Base-by-base conservation (phyloP, 2,113 vertebrate genomes). In the Pseudolaguvia tuberculata region DNA sequence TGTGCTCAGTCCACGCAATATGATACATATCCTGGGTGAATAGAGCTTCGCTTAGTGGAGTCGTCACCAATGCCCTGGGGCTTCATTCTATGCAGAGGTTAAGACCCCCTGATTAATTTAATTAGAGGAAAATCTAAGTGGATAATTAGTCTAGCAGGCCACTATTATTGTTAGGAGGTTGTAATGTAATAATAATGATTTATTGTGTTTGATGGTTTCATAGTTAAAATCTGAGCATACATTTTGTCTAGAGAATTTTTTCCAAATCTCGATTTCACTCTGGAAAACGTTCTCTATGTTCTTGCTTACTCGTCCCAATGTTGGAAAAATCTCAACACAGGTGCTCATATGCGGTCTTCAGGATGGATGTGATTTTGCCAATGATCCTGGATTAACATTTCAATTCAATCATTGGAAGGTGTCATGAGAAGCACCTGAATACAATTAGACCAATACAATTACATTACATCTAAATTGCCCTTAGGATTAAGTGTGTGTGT, bases 261-360 rank as follows among this genome's bases (percentile, higher is more conserved):
- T 20, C 12, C 39, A 25, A 15, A 5, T 29, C n/a, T 20, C 74
- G 52, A 5, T 55, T 39, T 77, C 70, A 45, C 58, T 66, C 78
- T 82, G 67, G 82, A 87, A 77, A 13, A 83, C 69, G 85, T 84
- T 83, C 76, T 87, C 78, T 42, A 67, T 71, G 52, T n/a, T 79
- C 56, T 65, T 61, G 68, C 56, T 42, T 51, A 52, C 3, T 73
- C 62, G 72, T 77, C 79, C 10, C 70, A 77, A 42, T 53, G 84
- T 70, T 74, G 78, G 72, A 65, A 80, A 70, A 75, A 77, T 62
- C 76, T 70, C 65, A 77, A 71, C 75, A 78, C 42, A 78, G 84
- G 84, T 87, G 84, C 85, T 86, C 67, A 82, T 75, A 67, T 77
- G 57, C 77, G 70, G 51, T 83, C 80, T 72, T 80, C 77, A 9